Evolutionary conservation across 2,113 vertebrate genomes (phyloP).

Genomic region (Gallinago jamesoni): DNA sequence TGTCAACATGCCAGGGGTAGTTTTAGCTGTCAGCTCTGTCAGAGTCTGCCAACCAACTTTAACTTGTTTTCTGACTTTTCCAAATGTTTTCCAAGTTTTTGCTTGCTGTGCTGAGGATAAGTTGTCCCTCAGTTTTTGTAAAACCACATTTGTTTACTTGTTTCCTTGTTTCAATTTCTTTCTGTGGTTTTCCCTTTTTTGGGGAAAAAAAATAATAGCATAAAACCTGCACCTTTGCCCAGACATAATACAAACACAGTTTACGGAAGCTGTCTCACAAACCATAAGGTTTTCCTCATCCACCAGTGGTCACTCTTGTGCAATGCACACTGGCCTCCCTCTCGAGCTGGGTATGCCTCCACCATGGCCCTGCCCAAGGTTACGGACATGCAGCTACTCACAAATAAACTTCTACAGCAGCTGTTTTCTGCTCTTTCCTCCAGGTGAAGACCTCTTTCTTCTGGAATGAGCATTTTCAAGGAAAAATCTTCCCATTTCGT

Average conservation of each 20-base stretch:
- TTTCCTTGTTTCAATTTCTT: background rate
- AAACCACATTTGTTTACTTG: conserved; percentile 61
- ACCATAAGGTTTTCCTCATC: background rate
- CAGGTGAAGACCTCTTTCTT: background rate
- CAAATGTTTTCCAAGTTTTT: conserved; percentile 61
- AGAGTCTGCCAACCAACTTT: conserved; percentile 65
- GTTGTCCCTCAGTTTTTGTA: conserved; percentile 50
- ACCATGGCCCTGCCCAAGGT: background rate
- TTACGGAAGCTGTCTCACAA: background rate
- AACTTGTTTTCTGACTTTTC: conserved; percentile 70
- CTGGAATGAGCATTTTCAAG: background rate
- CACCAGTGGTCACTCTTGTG: background rate
- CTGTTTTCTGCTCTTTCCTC: background rate
- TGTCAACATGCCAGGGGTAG: conserved; percentile 55
- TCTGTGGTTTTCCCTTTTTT: conserved; percentile 9
- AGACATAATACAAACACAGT: background rate
- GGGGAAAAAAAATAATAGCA: background rate
- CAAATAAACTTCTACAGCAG: background rate
- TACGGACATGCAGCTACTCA: background rate
- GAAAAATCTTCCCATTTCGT: background rate
- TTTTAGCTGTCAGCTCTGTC: conserved; percentile 63
- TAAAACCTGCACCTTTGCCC: background rate
- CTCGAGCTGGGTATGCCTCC: background rate
- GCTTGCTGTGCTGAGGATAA: conserved; percentile 39
- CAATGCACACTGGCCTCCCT: background rate